These are phyloP conservation scores for Toxotes jaculatrix DNA, from an alignment of 2,113 vertebrate genomes.

Conservation along the genomic window DNA sequence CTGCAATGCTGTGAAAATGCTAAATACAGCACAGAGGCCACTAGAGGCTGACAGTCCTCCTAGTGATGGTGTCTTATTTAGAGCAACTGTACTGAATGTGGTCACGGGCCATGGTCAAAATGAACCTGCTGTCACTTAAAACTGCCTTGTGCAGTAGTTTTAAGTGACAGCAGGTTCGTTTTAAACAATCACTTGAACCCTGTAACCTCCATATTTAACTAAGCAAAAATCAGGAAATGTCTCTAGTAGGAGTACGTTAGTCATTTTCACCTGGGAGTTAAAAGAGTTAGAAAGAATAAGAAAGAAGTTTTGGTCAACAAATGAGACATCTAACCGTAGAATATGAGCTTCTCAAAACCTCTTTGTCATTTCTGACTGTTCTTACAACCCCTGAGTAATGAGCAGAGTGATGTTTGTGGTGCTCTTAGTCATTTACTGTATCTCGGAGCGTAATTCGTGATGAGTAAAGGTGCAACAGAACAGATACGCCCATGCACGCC, in stretches of 20 bases:
- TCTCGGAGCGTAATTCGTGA: constrained; percentile 30
- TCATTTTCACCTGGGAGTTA: constrained; percentile 35
- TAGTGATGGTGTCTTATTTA: neutral
- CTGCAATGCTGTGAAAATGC: neutral
- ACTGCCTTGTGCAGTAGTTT: neutral
- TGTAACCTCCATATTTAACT: constrained; percentile 22
- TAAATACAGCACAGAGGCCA: constrained; percentile 7
- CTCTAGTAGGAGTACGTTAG: constrained; percentile 1
- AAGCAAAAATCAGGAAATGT: neutral
- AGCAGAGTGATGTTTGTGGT: constrained; percentile 46
- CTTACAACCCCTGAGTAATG: constrained; percentile 43
- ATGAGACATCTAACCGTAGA: constrained; percentile 10
- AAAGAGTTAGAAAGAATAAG: constrained; percentile 18
- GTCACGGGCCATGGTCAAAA: neutral
- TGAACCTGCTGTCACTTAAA: no score
- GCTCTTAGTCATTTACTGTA: constrained; percentile 70
- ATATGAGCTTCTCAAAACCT: constrained; percentile 52
- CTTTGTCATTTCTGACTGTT: constrained; percentile 45
- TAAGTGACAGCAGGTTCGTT: neutral
- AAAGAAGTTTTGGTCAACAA: neutral
- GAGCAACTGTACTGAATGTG: neutral
- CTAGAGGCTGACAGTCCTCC: constrained; percentile 48
- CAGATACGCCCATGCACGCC: constrained; percentile 30
- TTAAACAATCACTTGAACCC: constrained; percentile 21
- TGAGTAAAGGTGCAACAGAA: constrained; percentile 66